phyloP scores from a whole-genome alignment of 2,797 vertebrate genomes.

The Jordanella pulchra region DNA sequence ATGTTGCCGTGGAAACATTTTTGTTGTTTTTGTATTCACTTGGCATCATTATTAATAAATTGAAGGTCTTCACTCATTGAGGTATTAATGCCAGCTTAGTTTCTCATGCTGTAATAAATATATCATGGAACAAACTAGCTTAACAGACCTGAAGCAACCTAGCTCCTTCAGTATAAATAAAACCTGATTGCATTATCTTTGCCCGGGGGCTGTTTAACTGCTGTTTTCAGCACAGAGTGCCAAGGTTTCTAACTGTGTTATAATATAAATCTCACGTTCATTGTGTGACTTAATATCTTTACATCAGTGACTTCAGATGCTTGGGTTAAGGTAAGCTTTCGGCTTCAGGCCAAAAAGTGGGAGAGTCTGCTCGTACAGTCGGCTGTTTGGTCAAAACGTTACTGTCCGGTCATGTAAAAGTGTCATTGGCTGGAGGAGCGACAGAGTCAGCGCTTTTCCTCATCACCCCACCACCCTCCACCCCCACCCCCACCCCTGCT shows the following conservation, averaged over 20 bases:
- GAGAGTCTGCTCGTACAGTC: conserved; percentile 34
- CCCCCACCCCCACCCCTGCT: conserved; percentile 88
- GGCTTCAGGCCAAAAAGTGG: conserved; percentile 59
- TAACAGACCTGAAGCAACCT: conserved; percentile 2
- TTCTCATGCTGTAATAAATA: not conserved
- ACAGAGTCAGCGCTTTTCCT: conserved; percentile 89
- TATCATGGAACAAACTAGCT: conserved; percentile 3
- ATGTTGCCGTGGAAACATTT: not conserved
- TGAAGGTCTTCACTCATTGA: not conserved
- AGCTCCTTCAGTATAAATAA: conserved; percentile 17
- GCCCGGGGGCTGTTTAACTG: not conserved
- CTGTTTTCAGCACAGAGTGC: conserved; percentile 12
- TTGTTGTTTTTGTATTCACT: conserved; percentile 3
- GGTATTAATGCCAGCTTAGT: not conserved
- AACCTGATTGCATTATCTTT: conserved; percentile 10
- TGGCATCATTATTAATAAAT: not conserved
- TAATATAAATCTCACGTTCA: conserved; percentile 34
- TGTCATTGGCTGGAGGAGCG: conserved; percentile 91
- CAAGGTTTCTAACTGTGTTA: conserved; percentile 7
- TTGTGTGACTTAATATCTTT: conserved; percentile 22
- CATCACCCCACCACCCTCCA: conserved; percentile 52
- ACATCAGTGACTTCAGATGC: conserved; percentile 27
- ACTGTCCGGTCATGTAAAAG: conserved; percentile 94
- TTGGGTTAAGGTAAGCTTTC: conserved; percentile 39
- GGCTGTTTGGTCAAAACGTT: conserved; percentile 88